A percentile compares a stretch with the other conserved stretches of the same genome.
Evolutionary conservation across 2,113 vertebrate genomes (phyloP).

Genomic region (Brachyistius frenatus): DNA sequence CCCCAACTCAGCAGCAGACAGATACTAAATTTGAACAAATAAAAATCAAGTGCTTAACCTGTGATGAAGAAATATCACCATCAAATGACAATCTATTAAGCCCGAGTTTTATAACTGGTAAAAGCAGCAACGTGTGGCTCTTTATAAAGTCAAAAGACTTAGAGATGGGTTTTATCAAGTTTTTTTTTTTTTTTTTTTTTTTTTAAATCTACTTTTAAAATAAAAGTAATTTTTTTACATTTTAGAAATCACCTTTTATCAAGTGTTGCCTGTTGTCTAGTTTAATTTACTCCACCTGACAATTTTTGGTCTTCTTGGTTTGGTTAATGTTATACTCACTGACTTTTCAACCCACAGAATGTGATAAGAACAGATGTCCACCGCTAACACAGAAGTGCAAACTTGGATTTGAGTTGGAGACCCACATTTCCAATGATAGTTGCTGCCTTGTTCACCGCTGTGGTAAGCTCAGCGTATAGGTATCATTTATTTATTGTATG

Average conservation of each 20-base stretch:
- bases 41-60: background rate
- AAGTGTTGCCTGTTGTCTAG: too few species aligned
- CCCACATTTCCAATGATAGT: slow-evolving; percentile 4
- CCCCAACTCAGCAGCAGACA: too few species aligned
- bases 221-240: too few species aligned
- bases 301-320: background rate
- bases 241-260: too few species aligned
- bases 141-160: too few species aligned
- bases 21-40: too few species aligned
- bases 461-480: slow-evolving; percentile 69
- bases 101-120: too few species aligned
- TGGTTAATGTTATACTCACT: background rate
- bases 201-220: too few species aligned
- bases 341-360: slow-evolving; percentile 72
- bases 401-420: slow-evolving; percentile 58
- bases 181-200: too few species aligned
- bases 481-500: background rate
- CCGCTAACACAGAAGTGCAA: slow-evolving; percentile 46
- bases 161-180: too few species aligned
- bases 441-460: slow-evolving; percentile 81
- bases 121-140: too few species aligned
- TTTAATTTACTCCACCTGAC: background rate
- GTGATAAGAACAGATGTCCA: slow-evolving; percentile 77
- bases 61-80: background rate
- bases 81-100: background rate